Percentiles rank a stretch among this genome's conserved stretches.
These are phyloP conservation scores for Centropus bengalensis DNA, from an alignment of 2,113 vertebrate species.

Conservation along the genomic window DNA sequence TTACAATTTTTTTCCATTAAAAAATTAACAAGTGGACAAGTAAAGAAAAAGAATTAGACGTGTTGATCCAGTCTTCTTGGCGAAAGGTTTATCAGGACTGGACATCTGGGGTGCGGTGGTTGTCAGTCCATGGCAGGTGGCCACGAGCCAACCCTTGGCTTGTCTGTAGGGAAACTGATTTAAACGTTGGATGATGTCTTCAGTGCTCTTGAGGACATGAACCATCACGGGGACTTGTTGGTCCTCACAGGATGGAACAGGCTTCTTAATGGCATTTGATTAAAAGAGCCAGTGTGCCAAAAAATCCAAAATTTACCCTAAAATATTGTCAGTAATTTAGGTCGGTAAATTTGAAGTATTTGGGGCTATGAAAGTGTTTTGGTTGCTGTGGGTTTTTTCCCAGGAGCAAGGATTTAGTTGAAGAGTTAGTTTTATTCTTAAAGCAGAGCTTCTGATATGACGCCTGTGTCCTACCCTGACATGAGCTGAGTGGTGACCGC, in stretches of 20 bases:
- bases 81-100: background rate
- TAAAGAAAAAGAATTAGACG: background rate
- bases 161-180: background rate
- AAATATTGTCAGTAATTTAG: background rate
- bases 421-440: background rate
- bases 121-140: background rate
- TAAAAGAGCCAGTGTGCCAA: background rate
- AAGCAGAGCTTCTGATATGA: background rate
- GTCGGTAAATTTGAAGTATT: background rate
- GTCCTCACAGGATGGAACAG: background rate
- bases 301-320: background rate
- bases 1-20: background rate
- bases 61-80: background rate
- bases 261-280: background rate
- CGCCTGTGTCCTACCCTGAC: rapidly evolving
- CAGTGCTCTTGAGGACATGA: background rate
- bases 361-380: background rate
- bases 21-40: background rate
- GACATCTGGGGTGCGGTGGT: background rate
- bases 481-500: background rate
- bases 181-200: too few species aligned
- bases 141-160: background rate
- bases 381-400: background rate
- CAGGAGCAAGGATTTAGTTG: background rate
- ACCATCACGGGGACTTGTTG: background rate